These are phyloP conservation scores for Bothrops jararaca DNA, from an alignment of 2,113 vertebrate genomes.

Conservation along the genomic window DNA sequence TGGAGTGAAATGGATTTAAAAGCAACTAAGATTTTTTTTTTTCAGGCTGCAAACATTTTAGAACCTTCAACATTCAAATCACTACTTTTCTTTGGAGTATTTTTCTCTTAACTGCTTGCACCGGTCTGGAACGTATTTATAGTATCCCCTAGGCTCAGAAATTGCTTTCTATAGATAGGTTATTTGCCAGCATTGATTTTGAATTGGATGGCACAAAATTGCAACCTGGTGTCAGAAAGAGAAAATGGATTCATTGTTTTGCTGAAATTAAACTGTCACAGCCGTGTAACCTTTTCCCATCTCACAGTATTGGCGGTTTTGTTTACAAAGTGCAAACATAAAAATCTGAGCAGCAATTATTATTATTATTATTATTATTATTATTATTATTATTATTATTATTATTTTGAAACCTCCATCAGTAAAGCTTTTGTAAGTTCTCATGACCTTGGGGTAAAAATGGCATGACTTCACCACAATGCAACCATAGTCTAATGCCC, in stretches of 20 bases:
- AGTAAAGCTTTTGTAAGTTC: conserved; percentile 12
- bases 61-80: background rate
- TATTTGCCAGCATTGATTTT: background rate
- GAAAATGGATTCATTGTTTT: background rate
- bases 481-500: background rate
- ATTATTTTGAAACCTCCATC: background rate
- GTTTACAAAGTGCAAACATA: background rate
- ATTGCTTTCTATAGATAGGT: background rate
- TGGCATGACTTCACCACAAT: background rate
- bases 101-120: background rate
- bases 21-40: accelerated
- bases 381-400: background rate
- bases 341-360: conserved; percentile 7
- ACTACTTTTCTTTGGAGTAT: background rate
- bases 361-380: background rate
- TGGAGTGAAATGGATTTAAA: background rate
- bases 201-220: conserved; percentile 24
- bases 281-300: background rate
- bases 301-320: background rate
- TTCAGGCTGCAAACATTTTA: accelerated
- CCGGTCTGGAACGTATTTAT: background rate
- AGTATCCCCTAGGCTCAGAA: background rate
- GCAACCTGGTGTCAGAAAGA: background rate
- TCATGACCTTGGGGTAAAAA: background rate
- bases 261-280: background rate